A percentile compares a stretch with the other conserved stretches of the same genome.
Evolutionary conservation across 2,797 vertebrate genomes (phyloP).

Genomic region (Cyprinella venusta): DNA sequence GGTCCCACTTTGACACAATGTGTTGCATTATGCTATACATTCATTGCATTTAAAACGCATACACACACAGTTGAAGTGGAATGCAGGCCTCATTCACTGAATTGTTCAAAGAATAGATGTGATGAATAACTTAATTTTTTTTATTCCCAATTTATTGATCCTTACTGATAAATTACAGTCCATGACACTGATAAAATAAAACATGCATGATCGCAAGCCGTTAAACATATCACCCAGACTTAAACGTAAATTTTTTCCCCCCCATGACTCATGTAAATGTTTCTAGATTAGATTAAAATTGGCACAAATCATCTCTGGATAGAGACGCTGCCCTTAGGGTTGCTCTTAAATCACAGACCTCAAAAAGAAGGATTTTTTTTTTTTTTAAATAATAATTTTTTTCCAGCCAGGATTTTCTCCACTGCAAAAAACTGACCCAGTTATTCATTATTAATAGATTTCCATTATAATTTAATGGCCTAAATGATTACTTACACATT

Average conservation of each 20-base stretch:
- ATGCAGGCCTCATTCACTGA: neutral
- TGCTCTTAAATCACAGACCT: neutral
- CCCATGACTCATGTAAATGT: too few species aligned
- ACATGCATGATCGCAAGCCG: neutral
- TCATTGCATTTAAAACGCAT: neutral
- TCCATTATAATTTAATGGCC: too few species aligned
- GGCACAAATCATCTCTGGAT: too few species aligned
- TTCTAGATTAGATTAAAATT: neutral
- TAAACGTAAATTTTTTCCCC: neutral
- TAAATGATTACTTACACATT: too few species aligned
- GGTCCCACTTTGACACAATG: conserved; percentile 20
- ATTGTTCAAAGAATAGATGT: neutral
- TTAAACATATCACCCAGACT: neutral
- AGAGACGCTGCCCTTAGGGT: neutral
- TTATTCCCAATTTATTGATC: neutral
- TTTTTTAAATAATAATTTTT: neutral
- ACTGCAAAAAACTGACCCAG: neutral
- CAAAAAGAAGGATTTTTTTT: neutral
- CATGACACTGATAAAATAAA: neutral
- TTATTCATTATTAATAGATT: neutral
- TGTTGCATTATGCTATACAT: conserved; percentile 2
- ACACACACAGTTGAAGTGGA: neutral
- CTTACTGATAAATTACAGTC: neutral
- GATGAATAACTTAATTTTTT: too few species aligned
- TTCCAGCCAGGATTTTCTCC: neutral